Evolutionary conservation across 1,140 invertebrate species (phyloP).

Genomic region (Carposina sasakii): DNA sequence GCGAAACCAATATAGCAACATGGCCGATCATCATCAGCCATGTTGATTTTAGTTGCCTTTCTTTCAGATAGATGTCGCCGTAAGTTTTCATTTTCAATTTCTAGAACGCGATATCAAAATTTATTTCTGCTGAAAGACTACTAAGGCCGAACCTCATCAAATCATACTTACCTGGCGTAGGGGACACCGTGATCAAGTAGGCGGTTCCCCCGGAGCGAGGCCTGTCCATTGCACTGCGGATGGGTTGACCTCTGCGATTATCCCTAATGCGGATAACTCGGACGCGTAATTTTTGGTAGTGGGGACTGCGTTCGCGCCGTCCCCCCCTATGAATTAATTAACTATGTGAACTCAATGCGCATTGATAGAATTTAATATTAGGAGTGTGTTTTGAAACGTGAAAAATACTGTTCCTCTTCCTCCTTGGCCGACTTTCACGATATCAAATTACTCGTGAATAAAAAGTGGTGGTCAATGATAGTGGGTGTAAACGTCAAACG

Average conservation of each 20-base stretch:
- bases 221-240: conserved; percentile 6
- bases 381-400: too few species aligned
- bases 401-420: too few species aligned
- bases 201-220: conserved; percentile 7
- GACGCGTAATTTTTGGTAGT: conserved; percentile 7
- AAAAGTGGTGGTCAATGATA: too few species aligned
- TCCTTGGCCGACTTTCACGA: too few species aligned
- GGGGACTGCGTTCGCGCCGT: conserved; percentile 7
- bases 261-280: conserved; percentile 9
- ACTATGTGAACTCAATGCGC: too few species aligned
- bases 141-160: not conserved
- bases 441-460: too few species aligned
- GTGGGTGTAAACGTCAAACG: too few species aligned
- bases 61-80: not conserved
- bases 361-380: too few species aligned
- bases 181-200: conserved; percentile 7
- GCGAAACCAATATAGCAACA: too few species aligned
- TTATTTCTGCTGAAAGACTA: too few species aligned
- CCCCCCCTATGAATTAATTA: not conserved
- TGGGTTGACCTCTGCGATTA: conserved; percentile 6
- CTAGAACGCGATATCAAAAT: not conserved
- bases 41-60: too few species aligned
- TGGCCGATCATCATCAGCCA: too few species aligned
- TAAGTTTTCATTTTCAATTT: not conserved
- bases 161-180: conserved; percentile 6